phyloP scores from a whole-genome alignment of 1,140 invertebrate species.

The Zaprionus davidi region DNA sequence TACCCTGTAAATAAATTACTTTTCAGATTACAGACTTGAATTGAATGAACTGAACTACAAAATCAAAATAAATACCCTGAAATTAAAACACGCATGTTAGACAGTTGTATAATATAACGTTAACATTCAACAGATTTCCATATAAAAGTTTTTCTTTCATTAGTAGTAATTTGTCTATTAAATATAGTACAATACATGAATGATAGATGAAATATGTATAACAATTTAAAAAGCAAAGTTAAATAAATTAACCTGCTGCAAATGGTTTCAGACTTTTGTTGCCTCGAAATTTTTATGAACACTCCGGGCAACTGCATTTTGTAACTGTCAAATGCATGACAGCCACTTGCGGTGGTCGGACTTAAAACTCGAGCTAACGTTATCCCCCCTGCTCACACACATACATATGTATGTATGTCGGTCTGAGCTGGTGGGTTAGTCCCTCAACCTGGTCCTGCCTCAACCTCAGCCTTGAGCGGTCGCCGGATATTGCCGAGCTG shows the following conservation, averaged over 20 bases:
- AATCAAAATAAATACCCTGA: too few relatives aligned
- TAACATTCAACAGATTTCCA: too few relatives aligned
- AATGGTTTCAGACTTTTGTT: not conserved
- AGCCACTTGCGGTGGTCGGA: not conserved
- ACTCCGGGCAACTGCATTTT: not conserved
- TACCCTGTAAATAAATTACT: slow-evolving; percentile 7
- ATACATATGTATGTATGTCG: not conserved
- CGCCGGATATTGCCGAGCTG: slow-evolving; percentile 63
- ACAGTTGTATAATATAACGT: too few relatives aligned
- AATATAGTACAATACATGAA: too few relatives aligned
- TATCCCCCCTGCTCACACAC: not conserved
- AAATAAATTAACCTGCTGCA: not conserved
- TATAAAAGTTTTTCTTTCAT: too few relatives aligned
- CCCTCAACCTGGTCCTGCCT: not conserved
- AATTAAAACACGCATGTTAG: too few relatives aligned
- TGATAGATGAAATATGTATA: too few relatives aligned
- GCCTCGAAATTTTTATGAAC: not conserved
- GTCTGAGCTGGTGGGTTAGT: not conserved
- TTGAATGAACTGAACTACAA: not conserved
- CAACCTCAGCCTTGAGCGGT: not conserved
- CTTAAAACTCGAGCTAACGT: not conserved
- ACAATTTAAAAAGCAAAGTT: not conserved
- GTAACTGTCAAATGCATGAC: slow-evolving; percentile 7
- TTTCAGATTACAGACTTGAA: not conserved
- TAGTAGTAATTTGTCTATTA: too few relatives aligned